A percentile compares a stretch with the other conserved stretches of the same genome.
Conservation (phyloP, 2,888 invertebrate species). For the Gryllus longicercus region DNA sequence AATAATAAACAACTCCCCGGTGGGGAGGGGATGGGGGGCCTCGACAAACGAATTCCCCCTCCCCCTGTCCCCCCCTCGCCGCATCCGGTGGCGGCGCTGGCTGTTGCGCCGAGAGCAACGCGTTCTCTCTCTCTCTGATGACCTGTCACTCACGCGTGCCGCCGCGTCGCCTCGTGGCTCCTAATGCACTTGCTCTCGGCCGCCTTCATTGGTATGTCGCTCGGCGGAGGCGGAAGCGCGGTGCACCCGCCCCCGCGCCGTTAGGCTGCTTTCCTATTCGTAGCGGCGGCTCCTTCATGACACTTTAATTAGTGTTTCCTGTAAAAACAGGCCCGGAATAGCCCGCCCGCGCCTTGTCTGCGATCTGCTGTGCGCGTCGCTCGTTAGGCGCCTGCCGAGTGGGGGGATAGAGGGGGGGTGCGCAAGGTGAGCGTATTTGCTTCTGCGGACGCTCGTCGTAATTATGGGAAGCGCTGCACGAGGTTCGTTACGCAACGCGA, state of each 20-base stretch:
- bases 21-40: too few species aligned
- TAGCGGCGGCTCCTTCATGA: background rate
- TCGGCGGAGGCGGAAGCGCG: background rate
- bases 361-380: background rate
- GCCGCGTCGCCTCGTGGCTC: background rate
- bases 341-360: background rate
- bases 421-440: too few species aligned
- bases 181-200: background rate
- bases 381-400: too few species aligned
- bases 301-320: constrained; percentile 8
- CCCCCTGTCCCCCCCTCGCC: background rate
- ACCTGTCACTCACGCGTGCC: background rate
- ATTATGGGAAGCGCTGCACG: too few species aligned
- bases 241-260: background rate
- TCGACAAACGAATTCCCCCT: background rate
- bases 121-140: background rate
- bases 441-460: too few species aligned
- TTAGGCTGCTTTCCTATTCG: background rate
- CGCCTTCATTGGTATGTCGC: background rate
- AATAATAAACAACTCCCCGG: too few species aligned
- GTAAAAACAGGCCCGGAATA: background rate
- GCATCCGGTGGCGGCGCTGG: background rate
- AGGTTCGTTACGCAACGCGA: too few species aligned
- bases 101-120: background rate
- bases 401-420: too few species aligned